Conservation (phyloP, 2,888 invertebrate species). For the Carabus problematicus region DNA sequence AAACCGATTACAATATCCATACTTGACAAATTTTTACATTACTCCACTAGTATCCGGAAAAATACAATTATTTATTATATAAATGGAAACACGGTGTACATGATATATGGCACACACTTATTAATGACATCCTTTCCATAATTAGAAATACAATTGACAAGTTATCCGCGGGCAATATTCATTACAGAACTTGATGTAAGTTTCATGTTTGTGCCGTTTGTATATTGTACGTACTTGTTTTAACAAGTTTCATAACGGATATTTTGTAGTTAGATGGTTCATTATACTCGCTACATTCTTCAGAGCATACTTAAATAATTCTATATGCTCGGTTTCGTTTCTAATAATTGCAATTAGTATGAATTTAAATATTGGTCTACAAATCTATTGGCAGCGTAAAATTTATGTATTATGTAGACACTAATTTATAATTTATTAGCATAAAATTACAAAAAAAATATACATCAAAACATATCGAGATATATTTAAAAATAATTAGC, state of each 20-base stretch:
- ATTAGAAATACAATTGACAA: neutral
- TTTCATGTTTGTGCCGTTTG: neutral
- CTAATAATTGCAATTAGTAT: conserved; percentile 5
- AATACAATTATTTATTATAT: conserved; percentile 15
- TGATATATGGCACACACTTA: neutral
- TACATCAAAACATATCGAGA: too few relatives aligned
- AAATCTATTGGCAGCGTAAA: neutral
- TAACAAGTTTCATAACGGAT: conserved; percentile 1
- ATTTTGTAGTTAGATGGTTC: neutral
- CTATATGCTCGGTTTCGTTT: too few relatives aligned
- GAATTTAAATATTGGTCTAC: neutral
- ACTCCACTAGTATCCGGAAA: neutral
- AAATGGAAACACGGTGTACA: neutral
- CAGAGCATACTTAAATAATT: too few relatives aligned
- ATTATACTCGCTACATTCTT: neutral
- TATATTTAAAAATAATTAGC: too few relatives aligned
- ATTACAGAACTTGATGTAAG: neutral
- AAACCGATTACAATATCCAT: too few relatives aligned
- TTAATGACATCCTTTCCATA: conserved; percentile 12
- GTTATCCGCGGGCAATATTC: too few relatives aligned
- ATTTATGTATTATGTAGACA: neutral
- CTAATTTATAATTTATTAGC: neutral
- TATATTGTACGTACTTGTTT: neutral
- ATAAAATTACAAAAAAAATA: too few relatives aligned
- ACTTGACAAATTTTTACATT: too few relatives aligned